Conservation (phyloP, 2,888 invertebrate species). For the Conus canariensis region DNA sequence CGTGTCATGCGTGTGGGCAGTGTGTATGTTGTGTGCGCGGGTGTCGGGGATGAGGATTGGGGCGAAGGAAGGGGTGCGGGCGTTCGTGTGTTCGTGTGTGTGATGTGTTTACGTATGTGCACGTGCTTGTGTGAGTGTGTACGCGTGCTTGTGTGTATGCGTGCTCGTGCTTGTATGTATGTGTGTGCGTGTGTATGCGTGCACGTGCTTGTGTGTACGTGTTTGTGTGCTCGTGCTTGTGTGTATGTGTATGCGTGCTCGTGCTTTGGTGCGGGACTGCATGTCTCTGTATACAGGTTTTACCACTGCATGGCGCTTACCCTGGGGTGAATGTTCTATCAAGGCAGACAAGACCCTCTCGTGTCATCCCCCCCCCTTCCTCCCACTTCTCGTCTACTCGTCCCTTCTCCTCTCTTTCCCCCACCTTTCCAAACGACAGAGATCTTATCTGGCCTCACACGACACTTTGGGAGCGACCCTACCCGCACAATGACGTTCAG, state of each 20-base stretch:
- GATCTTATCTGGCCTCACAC: too few species aligned
- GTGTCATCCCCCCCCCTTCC: too few species aligned
- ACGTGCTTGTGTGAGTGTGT: too few species aligned
- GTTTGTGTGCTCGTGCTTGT: background rate
- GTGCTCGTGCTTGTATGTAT: background rate
- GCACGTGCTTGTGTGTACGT: background rate
- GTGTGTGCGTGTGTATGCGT: background rate
- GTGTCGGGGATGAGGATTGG: background rate
- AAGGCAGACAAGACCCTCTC: too few species aligned
- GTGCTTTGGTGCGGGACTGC: background rate
- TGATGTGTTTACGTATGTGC: background rate
- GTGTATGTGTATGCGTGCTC: slow-evolving; percentile 1
- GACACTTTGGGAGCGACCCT: too few species aligned
- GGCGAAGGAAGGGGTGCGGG: background rate
- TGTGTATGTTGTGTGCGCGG: slow-evolving; percentile 23
- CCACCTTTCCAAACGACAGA: too few species aligned
- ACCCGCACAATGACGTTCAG: too few species aligned
- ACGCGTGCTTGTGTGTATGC: background rate
- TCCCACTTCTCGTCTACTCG: too few species aligned
- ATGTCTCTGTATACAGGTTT: too few species aligned
- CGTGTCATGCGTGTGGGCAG: background rate
- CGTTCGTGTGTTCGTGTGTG: background rate
- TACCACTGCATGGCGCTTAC: too few species aligned
- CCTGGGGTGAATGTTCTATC: too few species aligned
- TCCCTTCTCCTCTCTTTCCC: too few species aligned